Base-by-base conservation (phyloP, 2,888 invertebrate species). In the Drosophila mettleri region DNA sequence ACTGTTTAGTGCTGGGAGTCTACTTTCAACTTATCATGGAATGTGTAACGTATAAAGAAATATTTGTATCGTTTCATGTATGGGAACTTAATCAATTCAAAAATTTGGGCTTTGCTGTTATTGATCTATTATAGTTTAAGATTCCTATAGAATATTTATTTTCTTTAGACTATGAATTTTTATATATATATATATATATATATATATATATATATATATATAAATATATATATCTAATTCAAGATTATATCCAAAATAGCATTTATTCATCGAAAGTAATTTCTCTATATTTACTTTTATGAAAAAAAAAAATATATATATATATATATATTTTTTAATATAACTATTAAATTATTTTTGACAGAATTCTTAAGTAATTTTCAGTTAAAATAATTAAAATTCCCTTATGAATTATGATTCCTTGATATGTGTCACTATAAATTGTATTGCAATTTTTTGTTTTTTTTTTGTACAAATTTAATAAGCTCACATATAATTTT, bases 331-430 rank as follows among this genome's bases (percentile, higher is more conserved):
- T 24, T 24, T 24, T 24, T 24, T 4, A 24, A 5, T 5, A 24
- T 5, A 24, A 24, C 3, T 24, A 24, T n/a, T n/a, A n/a, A n/a
- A n/a, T n/a, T n/a, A n/a, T n/a, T n/a, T n/a, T n/a, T n/a, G n/a
- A n/a, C 2, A 45, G 27, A 45, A 27, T 10, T 16, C 16, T 16
- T 10, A 12, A 45, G 16, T 27, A 27, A 45, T 45, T 27, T 45
- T 45, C 24, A 16, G 10, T 45, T 27, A 16, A 45, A 45, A 27
- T 16, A 45, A 45, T 45, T 45, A 16, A 12, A 10, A 45, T n/a
- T 10, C 7, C 16, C 10, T 16, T 10, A 45, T 45, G 12, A 45
- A 45, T 27, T 27, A 27, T 16, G 16, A 27, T 45, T 27, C 3
- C n/a, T n/a, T 9, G n/a, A 43, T 24, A n/a, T 16, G 41, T 24